Evolutionary conservation across 30 jellyfish, hydroid and myxozoan species (phyloP).

Genomic region (Nemopilema nomurai): DNA sequence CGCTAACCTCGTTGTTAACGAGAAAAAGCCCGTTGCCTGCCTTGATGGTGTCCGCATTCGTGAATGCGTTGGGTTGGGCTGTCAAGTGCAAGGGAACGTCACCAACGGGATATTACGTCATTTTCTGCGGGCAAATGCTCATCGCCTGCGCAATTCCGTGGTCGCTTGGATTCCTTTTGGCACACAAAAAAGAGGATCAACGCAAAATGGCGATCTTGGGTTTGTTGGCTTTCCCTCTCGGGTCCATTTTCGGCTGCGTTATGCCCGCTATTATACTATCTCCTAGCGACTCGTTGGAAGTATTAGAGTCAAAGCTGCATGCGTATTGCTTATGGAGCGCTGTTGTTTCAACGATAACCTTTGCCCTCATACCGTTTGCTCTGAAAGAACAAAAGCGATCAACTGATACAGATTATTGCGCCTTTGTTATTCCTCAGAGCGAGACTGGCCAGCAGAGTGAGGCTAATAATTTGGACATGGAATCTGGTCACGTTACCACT

Average conservation of each 20-base stretch:
- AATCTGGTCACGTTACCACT: not conserved
- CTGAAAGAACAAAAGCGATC: slow-evolving; percentile 42
- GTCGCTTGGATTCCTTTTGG: slow-evolving; percentile 8
- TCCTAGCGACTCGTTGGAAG: not conserved
- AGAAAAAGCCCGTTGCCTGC: slow-evolving; percentile 6
- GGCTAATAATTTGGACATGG: not conserved
- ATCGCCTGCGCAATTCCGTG: slow-evolving; percentile 10
- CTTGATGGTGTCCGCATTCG: slow-evolving; percentile 46
- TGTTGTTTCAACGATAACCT: slow-evolving; percentile 14
- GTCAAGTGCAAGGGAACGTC: slow-evolving; percentile 48
- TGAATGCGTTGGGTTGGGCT: slow-evolving; percentile 64
- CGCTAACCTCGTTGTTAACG: not conserved
- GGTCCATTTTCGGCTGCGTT: slow-evolving; percentile 26
- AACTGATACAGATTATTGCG: slow-evolving; percentile 5
- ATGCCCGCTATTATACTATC: slow-evolving; percentile 16
- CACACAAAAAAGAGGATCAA: not conserved
- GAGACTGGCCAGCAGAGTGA: not conserved
- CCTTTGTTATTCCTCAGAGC: not conserved
- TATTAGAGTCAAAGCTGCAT: slow-evolving; percentile 20
- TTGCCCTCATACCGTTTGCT: slow-evolving; percentile 50
- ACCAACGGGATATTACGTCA: slow-evolving; percentile 17
- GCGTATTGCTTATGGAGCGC: slow-evolving; percentile 47
- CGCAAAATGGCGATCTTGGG: not conserved
- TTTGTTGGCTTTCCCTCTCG: slow-evolving; percentile 10
- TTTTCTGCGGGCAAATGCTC: slow-evolving; percentile 39